phyloP scores from a whole-genome alignment of 2,113 vertebrate genomes.

The Bombycilla garrulus region DNA sequence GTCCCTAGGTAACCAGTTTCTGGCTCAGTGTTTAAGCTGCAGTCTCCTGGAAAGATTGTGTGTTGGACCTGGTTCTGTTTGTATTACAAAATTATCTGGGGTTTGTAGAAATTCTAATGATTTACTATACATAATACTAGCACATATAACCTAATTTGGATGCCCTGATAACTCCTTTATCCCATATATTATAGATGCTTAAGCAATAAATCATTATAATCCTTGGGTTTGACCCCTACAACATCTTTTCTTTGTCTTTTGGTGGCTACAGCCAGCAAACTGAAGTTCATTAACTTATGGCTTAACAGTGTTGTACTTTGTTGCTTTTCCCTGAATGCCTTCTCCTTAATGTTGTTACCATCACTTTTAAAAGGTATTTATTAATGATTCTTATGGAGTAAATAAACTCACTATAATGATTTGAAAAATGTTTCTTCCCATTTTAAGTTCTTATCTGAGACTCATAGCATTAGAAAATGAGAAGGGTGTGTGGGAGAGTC shows the following conservation, averaged over 20 bases:
- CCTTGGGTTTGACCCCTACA: background rate
- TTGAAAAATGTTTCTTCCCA: background rate
- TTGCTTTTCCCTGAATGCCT: background rate
- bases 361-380: background rate
- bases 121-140: background rate
- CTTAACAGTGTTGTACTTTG: background rate
- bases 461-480: background rate
- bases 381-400: background rate
- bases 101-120: background rate
- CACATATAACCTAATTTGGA: background rate
- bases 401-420: background rate
- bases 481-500: background rate
- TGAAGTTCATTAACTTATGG: background rate
- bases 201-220: conserved; percentile 9
- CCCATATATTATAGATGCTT: background rate
- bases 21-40: background rate
- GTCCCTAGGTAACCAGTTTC: conserved; percentile 9
- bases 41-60: background rate
- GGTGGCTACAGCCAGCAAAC: background rate
- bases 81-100: conserved; percentile 26
- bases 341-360: background rate
- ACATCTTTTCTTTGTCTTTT: background rate
- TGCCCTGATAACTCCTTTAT: background rate
- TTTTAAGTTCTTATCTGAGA: background rate
- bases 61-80: conserved; percentile 21